Conservation (phyloP, 92 coral and sea anemone species). For the Bergia puertoricense region DNA sequence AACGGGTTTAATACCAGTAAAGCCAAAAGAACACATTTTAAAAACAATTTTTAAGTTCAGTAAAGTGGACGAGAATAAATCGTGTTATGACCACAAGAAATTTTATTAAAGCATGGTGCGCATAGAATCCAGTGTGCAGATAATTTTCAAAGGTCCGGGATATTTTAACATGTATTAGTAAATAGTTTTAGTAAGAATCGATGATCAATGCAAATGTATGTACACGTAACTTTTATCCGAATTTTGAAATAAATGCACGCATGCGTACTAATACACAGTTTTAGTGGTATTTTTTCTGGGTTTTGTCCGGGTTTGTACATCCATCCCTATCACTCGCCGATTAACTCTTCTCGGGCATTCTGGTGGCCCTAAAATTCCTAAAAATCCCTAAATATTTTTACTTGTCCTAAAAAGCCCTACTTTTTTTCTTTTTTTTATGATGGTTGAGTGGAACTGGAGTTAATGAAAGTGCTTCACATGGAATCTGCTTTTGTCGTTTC, state of each 20-base stretch:
- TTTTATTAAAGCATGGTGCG: constrained; percentile 12
- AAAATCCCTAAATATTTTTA: no score
- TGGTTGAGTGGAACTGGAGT: no score
- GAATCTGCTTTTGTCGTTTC: no score
- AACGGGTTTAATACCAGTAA: background rate
- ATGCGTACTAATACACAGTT: constrained; percentile 4
- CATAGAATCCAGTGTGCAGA: background rate
- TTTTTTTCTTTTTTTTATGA: no score
- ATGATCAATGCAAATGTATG: background rate
- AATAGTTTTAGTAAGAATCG: background rate
- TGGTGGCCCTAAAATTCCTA: no score
- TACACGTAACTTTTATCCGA: constrained; percentile 1
- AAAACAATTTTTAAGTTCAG: constrained; percentile 31
- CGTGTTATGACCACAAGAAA: constrained; percentile 12
- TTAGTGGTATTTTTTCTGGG: background rate
- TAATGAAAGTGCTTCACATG: no score
- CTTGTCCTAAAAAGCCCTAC: no score
- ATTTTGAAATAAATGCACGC: constrained; percentile 43
- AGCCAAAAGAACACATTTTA: constrained; percentile 1
- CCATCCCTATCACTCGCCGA: background rate
- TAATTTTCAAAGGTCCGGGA: constrained; percentile 19
- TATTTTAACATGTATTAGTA: constrained; percentile 9
- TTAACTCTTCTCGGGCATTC: no score
- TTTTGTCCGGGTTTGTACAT: background rate
- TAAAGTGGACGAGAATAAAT: constrained; percentile 13